Evolutionary conservation across 2,113 vertebrate species (phyloP), one percentile per base, ranked within the genome.

Genomic region (Tupaia chinensis): DNA sequence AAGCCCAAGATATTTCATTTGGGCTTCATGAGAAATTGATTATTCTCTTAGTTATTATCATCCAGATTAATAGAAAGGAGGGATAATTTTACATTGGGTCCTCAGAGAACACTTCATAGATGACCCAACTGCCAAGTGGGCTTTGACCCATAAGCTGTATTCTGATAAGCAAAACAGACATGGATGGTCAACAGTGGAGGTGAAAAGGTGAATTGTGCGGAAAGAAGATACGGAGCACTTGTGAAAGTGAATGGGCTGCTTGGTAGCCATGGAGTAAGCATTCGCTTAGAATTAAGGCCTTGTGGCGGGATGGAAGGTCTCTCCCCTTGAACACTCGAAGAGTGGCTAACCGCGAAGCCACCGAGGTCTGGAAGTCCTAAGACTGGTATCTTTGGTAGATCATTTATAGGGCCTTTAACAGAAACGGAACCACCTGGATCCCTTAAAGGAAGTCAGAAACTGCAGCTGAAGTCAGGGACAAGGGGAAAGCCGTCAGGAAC

Each of bases 191-290:
- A 54, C 23, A 87, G 9, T 16, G 60, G 13, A 84, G 7, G 29
- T n/a, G 16, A 19, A 15, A 15, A n/a, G 2, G 27, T 13, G 25
- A 83, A 44, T 12, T 19, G 0, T 10, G 1, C 16, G 69, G n/a
- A 89, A 74, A 82, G 34, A 16, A 65, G 27, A 5, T 60, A 65
- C 60, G 69, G 53, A 73, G 22, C 2, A 86, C 29, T 78, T 91
- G 69, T 84, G 58, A 17, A 89, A 82, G 8, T 16, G 1, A 14
- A 25, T 29, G 22, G 4, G 0, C 1, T 61, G 5, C 8, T 78
- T 15, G 12, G 0, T 56, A 32, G 29, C 58, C 0, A 6, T 3
- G 23, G 25, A 66, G 9, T 16, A 65, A 22, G 65, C 19, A 2
- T 79, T 25, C 79, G 19, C 3, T 44, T 69, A 53, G 56, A 78